Conservation (phyloP, 2,888 invertebrate genomes). For the Euzophera pinguis region DNA sequence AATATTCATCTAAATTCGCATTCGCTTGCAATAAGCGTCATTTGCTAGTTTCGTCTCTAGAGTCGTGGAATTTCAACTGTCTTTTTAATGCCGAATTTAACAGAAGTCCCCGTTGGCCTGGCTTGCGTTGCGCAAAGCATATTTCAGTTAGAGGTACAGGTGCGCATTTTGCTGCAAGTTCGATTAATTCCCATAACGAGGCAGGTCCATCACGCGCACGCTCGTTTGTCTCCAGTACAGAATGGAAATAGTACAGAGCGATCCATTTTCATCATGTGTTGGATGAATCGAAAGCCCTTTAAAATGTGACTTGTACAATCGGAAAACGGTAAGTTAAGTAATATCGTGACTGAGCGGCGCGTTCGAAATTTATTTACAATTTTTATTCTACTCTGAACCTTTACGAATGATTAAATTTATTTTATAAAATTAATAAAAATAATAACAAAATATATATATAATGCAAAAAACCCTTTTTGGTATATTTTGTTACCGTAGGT, state of each 20-base stretch:
- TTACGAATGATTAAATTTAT: too few species aligned
- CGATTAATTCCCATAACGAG: conserved; percentile 80
- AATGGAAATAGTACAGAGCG: not conserved
- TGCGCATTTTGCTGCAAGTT: conserved; percentile 67
- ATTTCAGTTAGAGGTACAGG: conserved; percentile 71
- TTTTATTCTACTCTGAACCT: too few species aligned
- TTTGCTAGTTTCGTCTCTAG: not conserved
- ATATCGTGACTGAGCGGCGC: too few species aligned
- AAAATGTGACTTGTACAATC: too few species aligned
- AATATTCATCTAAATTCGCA: too few species aligned
- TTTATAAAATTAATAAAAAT: too few species aligned
- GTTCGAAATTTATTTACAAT: too few species aligned
- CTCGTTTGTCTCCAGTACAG: conserved; percentile 66
- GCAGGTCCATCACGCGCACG: conserved; percentile 75
- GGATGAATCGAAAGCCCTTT: not conserved
- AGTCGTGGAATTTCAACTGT: not conserved
- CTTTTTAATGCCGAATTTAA: conserved; percentile 6
- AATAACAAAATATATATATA: too few species aligned
- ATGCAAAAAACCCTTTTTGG: too few species aligned
- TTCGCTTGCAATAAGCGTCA: not conserved
- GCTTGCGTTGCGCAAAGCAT: conserved; percentile 36
- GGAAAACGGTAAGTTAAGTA: too few species aligned
- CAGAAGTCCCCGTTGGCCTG: conserved; percentile 6
- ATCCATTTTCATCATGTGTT: not conserved
- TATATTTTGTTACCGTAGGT: too few species aligned